Evolutionary conservation across 1,140 invertebrate genomes (phyloP), one percentile per base, ranked within the genome.

Genomic region (Dysdera silvatica): DNA sequence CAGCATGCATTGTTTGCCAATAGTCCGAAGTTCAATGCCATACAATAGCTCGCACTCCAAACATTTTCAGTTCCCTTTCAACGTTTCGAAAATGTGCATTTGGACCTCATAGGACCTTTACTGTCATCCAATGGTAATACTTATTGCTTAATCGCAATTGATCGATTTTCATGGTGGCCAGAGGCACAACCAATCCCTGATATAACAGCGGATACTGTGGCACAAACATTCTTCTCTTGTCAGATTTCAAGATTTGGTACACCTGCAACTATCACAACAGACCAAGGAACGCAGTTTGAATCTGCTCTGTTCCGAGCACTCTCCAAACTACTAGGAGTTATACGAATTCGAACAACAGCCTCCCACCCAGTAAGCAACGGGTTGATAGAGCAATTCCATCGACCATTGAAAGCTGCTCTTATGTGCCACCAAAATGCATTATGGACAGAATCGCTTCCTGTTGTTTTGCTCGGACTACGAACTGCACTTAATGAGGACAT

Each of bases 61-160:
- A 35, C 33, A 8, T 64, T 64, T 41, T 7, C 57, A 16, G 7
- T 23, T 24, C 45, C 41, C 6, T n/a, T 20, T 16, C 7, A n/a
- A 5, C 48, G 61, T 20, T 79, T 80, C 54, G 45, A 69, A 2
- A 74, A 79, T 54, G 65, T 81, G 0, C 75, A 82, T 66, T 65
- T 81, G n/a, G n/a, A n/a, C n/a, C n/a, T n/a, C n/a, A n/a, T n/a
- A n/a, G 76, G 78, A 0, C 79, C 75, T 0, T 51, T 82, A 2
- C 75, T 76, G 18, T 52, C 53, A 4, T 69, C 68, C 0, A 29
- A 72, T 10, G 74, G 71, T 18, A 71, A 61, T 47, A 48, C 28
- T 10, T 80, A 80, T 58, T 65, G 68, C 7, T 64, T 81, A 2
- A 80, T 78, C 0, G 70, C 72, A 8, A 74, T 79, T 4, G 76